Conservation (phyloP, 2,797 vertebrate genomes). For the Muscicapa comitata region DNA sequence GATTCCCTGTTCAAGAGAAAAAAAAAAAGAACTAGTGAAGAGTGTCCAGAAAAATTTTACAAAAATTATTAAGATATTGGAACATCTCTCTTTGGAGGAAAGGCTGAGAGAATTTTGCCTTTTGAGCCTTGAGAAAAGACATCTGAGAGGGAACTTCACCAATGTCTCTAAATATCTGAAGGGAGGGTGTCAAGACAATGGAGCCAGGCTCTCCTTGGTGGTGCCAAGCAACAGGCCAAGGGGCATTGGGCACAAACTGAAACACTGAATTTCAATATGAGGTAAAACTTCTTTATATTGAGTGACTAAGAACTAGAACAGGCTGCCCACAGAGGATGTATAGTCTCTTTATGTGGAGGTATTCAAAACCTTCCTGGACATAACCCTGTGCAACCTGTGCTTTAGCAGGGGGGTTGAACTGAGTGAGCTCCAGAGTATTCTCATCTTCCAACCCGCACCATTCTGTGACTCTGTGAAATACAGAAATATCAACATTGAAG, state of each 20-base stretch:
- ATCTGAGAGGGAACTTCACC: not conserved
- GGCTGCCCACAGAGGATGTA: no score
- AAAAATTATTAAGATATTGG: not conserved
- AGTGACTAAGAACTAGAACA: not conserved
- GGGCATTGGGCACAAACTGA: not conserved
- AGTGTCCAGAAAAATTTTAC: accelerated
- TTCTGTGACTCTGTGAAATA: not conserved
- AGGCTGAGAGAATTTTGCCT: not conserved
- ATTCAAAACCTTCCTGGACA: not conserved
- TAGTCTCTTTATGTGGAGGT: not conserved
- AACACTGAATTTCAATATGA: not conserved
- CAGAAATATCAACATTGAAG: not conserved
- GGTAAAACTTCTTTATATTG: not conserved
- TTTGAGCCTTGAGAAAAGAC: not conserved
- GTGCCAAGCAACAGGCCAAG: not conserved
- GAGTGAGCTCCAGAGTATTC: not conserved
- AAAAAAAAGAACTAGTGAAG: not conserved
- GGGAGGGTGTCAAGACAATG: not conserved
- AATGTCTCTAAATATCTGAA: not conserved
- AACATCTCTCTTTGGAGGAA: not conserved
- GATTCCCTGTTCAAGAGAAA: accelerated
- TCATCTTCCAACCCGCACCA: not conserved
- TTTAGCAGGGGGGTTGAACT: not conserved
- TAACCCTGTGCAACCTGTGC: not conserved
- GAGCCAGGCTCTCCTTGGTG: accelerated